Percentiles rank a stretch among this genome's conserved stretches.
Evolutionary conservation across 1,140 invertebrate species (phyloP).

Genomic region (Epicauta chinensis): DNA sequence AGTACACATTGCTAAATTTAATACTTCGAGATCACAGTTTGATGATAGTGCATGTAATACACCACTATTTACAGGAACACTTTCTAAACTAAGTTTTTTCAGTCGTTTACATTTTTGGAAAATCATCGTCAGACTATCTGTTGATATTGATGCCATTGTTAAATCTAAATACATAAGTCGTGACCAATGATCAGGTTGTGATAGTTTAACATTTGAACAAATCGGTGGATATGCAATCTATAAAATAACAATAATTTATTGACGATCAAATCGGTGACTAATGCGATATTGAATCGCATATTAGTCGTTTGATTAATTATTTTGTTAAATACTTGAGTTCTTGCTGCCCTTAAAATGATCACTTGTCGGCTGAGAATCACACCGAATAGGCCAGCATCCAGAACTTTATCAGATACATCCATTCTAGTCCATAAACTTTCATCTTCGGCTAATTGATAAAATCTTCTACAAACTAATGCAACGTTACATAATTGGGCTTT

Average conservation of each 20-base stretch:
- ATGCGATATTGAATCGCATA: no score
- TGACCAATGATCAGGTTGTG: conserved; percentile 36
- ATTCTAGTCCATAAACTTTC: conserved; percentile 78
- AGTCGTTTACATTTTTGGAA: conserved; percentile 62
- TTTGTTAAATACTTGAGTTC: conserved; percentile 5
- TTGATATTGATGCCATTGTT: conserved; percentile 65
- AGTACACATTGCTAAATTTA: conserved; percentile 69
- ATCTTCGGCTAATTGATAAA: conserved; percentile 65
- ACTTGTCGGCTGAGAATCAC: conserved; percentile 66
- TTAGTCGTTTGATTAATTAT: neutral
- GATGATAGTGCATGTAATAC: conserved; percentile 59
- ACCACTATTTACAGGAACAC: conserved; percentile 55
- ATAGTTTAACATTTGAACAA: conserved; percentile 37
- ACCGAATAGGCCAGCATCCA: conserved; percentile 60
- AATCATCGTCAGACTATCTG: conserved; percentile 54
- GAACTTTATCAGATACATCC: conserved; percentile 64
- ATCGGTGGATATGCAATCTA: conserved; percentile 51
- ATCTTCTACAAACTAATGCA: conserved; percentile 63
- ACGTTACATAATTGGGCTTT: conserved; percentile 66
- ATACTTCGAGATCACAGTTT: conserved; percentile 59
- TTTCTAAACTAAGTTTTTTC: conserved; percentile 78
- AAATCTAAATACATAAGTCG: conserved; percentile 77
- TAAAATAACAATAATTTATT: conserved; percentile 4
- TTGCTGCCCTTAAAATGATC: conserved; percentile 63
- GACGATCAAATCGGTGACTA: no score